These are phyloP conservation scores for Eumacrocentrus americanus DNA, from an alignment of 2,888 invertebrate species.

Conservation along the genomic window DNA sequence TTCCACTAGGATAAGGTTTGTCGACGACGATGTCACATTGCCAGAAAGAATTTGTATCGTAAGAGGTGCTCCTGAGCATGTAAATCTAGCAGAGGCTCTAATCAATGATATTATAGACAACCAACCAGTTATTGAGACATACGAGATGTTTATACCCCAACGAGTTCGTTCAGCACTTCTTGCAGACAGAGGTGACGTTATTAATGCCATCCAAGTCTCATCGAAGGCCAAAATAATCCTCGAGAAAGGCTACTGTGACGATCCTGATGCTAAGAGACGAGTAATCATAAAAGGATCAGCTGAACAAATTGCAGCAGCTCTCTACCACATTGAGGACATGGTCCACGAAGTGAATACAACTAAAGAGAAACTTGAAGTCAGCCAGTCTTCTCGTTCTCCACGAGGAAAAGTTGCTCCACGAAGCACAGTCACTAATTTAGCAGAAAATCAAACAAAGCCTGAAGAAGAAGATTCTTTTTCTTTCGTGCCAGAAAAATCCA, in stretches of 20 bases:
- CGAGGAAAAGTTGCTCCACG: conserved; percentile 43
- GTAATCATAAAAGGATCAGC: conserved; percentile 70
- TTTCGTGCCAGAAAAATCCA: conserved; percentile 64
- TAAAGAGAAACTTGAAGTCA: conserved; percentile 37
- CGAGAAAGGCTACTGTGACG: conserved; percentile 48
- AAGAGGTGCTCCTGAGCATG: conserved; percentile 70
- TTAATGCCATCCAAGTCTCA: conserved; percentile 72
- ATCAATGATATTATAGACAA: conserved; percentile 73
- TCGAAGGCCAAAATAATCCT: conserved; percentile 77
- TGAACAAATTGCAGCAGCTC: conserved; percentile 77
- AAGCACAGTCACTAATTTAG: conserved; percentile 24
- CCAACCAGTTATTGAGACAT: conserved; percentile 73
- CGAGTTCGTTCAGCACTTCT: conserved; percentile 75
- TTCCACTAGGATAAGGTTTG: conserved; percentile 67
- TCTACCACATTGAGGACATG: conserved; percentile 73
- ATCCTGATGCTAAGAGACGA: conserved; percentile 42
- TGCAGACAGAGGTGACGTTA: conserved; percentile 75
- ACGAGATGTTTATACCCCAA: conserved; percentile 71
- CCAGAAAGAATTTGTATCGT: conserved; percentile 73
- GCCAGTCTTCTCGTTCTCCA: conserved; percentile 36
- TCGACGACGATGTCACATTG: conserved; percentile 64
- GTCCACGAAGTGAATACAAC: conserved; percentile 62
- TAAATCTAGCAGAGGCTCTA: conserved; percentile 74
- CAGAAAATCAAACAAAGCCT: conserved; percentile 23
- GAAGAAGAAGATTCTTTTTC: conserved; percentile 31